Evolutionary conservation across 2,797 vertebrate species (phyloP), one percentile per base, ranked within the genome.

Genomic region (Sorex maritimensis): DNA sequence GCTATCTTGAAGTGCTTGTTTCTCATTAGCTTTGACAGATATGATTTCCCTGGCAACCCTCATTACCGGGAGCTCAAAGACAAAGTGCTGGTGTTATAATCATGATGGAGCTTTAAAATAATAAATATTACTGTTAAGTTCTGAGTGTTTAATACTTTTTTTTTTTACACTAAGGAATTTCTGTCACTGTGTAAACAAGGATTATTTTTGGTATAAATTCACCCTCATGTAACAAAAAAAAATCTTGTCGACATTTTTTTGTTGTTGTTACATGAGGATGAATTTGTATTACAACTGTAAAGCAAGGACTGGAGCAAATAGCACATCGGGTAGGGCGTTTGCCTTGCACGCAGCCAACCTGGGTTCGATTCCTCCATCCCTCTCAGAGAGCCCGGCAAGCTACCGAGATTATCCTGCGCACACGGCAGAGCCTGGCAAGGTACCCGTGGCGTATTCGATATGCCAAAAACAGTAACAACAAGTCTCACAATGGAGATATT

Each of bases 161-260:
- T 71, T 71, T 74, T 92, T 92, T 63, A 69, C 75, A 2, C 58
- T 88, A 30, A 19, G 14, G 46, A 63, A 58, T 24, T n/a, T 71
- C 6, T 82, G 11, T 13, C 85, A 12, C 81, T 93, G 30, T 67
- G n/a, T 84, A 87, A 89, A 82, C 24, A 12, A 73, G 7, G 19
- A 10, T 44, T 52, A 86, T 65, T 41, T 87, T 52, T 83, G 55
- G 19, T 78, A 92, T 90, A 79, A 84, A 67, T 30, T 85, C 44
- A 24, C 77, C 61, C 19, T 26, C 34, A 69, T 5, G 12, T 61
- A 8, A 15, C 30, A 92, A 12, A 41, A 90, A 82, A 91, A 83
- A 61, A 74, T 2, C 34, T 34, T 34, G 34, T 34, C 34, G 34
- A 34, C 34, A 34, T 34, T 34, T 34, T 34, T 34, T 34, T 34